These are phyloP conservation scores for Apamea anceps DNA, from an alignment of 2,888 invertebrate genomes.

Conservation along the genomic window DNA sequence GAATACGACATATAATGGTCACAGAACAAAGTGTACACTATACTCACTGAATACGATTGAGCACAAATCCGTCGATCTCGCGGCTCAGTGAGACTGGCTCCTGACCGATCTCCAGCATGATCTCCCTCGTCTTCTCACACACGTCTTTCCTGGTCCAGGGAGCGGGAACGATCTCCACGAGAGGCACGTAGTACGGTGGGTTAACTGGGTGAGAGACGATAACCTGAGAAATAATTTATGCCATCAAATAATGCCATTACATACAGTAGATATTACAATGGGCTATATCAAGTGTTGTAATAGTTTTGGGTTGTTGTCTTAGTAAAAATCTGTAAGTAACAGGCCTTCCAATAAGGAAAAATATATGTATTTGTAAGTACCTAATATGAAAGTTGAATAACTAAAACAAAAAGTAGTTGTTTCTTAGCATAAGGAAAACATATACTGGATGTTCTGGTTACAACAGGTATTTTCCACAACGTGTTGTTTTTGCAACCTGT, in stretches of 20 bases:
- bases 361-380: neutral
- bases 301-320: neutral
- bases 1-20: neutral
- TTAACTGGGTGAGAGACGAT: conserved; percentile 98
- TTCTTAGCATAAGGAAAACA: conserved; percentile 22
- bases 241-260: neutral
- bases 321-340: too few relatives aligned
- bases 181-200: conserved; percentile 98
- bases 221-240: conserved; percentile 85
- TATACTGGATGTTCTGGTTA: neutral
- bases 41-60: conserved; percentile 97
- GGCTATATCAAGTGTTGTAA: neutral
- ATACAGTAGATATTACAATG: neutral
- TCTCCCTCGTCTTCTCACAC: conserved; percentile 92
- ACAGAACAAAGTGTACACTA: neutral
- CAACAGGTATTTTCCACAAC: conserved; percentile 34
- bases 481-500: neutral
- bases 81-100: conserved; percentile 95
- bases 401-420: neutral
- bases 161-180: conserved; percentile 98
- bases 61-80: conserved; percentile 97
- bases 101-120: conserved; percentile 97
- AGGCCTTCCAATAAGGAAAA: neutral
- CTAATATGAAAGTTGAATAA: neutral
- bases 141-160: conserved; percentile 97